Percentiles rank a stretch among this genome's conserved stretches.
Evolutionary conservation across 2,888 invertebrate species (phyloP).

Genomic region (Diarsia dahlii): DNA sequence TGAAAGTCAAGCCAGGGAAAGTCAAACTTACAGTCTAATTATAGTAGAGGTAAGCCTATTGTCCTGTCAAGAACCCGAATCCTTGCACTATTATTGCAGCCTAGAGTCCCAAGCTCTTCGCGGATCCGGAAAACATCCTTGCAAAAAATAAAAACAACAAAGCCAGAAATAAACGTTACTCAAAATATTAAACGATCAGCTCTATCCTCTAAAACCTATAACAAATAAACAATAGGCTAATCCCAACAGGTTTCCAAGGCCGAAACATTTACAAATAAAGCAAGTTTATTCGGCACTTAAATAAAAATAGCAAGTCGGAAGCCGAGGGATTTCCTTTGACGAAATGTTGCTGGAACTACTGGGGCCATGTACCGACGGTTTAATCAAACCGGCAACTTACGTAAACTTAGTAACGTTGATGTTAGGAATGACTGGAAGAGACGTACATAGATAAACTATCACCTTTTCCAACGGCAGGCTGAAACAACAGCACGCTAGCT

Average conservation of each 20-base stretch:
- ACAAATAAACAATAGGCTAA: constrained; percentile 17
- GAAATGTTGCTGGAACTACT: constrained; percentile 53
- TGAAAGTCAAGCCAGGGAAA: too few species aligned
- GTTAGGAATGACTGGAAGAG: constrained; percentile 30
- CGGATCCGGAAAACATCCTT: not conserved
- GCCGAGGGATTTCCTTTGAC: constrained; percentile 63
- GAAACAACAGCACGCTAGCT: too few species aligned
- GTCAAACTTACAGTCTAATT: too few species aligned
- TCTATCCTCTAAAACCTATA: not conserved
- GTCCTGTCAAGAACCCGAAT: not conserved
- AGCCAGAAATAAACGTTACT: not conserved
- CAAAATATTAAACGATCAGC: not conserved
- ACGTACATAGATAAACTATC: not conserved
- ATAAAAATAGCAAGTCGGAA: constrained; percentile 58
- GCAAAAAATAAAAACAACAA: not conserved
- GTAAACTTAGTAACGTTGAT: constrained; percentile 57
- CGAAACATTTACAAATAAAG: constrained; percentile 39
- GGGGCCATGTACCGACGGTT: constrained; percentile 62
- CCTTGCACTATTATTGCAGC: not conserved
- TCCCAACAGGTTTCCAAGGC: constrained; percentile 13
- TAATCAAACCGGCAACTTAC: constrained; percentile 67
- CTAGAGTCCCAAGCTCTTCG: not conserved
- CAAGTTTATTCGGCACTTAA: constrained; percentile 56
- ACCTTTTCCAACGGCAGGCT: not conserved
- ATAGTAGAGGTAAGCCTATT: too few species aligned